Percentiles rank a stretch among this genome's conserved stretches.
Evolutionary conservation across 2,888 invertebrate species (phyloP).

Genomic region (Scotopteryx bipunctaria): DNA sequence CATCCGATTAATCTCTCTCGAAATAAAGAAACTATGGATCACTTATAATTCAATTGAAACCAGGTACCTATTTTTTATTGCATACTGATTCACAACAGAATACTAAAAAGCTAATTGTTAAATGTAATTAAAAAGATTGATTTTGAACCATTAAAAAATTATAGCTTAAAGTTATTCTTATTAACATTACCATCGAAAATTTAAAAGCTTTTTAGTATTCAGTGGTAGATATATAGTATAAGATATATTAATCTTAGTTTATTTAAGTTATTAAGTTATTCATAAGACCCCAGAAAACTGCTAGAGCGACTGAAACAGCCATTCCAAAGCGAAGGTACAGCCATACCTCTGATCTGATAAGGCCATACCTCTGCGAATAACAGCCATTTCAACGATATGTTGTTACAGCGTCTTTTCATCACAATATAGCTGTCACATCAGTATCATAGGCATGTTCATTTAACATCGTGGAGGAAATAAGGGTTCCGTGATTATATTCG

Average conservation of each 20-base stretch:
- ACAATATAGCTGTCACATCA: not conserved
- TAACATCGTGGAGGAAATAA: conserved; percentile 1
- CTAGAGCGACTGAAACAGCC: conserved; percentile 10
- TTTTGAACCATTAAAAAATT: not conserved
- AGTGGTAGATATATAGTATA: not conserved
- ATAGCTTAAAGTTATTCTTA: too few species aligned
- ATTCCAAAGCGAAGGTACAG: conserved; percentile 7
- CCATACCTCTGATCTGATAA: too few species aligned
- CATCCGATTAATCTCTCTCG: not conserved
- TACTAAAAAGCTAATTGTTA: not conserved
- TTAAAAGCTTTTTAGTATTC: conserved; percentile 3
- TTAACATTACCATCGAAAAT: too few species aligned
- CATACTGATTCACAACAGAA: not conserved
- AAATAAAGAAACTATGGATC: conserved; percentile 3
- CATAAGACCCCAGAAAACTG: not conserved
- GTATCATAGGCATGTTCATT: not conserved
- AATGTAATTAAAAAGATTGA: not conserved
- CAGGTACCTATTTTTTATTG: conserved; percentile 20
- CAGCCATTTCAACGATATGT: not conserved
- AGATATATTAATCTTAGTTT: conserved; percentile 5
- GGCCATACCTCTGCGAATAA: conserved; percentile 13
- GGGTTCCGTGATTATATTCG: not conserved
- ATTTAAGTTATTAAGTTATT: conserved; percentile 15
- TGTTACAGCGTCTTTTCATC: not conserved
- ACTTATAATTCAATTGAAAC: not conserved